These are phyloP conservation scores for Crotalus viridis DNA, from an alignment of 2,113 vertebrate species.

Conservation along the genomic window DNA sequence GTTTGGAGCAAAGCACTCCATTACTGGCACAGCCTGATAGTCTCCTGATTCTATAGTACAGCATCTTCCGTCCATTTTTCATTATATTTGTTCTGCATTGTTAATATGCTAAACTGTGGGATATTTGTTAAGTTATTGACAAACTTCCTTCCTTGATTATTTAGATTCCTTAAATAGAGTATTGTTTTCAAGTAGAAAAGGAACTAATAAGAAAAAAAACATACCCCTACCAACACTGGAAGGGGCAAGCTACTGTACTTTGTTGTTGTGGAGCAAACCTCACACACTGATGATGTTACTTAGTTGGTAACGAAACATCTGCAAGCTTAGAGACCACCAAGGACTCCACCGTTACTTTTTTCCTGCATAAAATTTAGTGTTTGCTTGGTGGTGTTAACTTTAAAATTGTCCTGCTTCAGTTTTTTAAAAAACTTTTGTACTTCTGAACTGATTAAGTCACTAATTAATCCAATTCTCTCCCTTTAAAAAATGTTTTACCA, in stretches of 20 bases:
- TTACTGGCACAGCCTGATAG: not conserved
- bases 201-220: not conserved
- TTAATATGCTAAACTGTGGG: not conserved
- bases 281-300: not conserved
- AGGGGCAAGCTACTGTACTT: not conserved
- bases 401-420: not conserved
- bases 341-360: not conserved
- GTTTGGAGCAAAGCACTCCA: not conserved
- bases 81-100: not conserved
- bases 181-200: not conserved
- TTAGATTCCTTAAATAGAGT: too few species aligned
- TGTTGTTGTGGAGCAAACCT: not conserved
- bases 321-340: too few species aligned
- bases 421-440: not conserved
- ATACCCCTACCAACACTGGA: not conserved
- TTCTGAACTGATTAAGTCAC: not conserved
- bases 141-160: too few species aligned
- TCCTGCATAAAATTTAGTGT: not conserved
- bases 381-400: not conserved
- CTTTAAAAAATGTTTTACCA: not conserved
- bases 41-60: not conserved
- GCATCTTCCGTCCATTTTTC: not conserved
- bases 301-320: not conserved
- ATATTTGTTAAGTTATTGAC: not conserved
- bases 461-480: slow-evolving; percentile 1